These are phyloP conservation scores for Steinernema carpocapsae DNA, from an alignment of 2,888 invertebrate species.

Conservation along the genomic window DNA sequence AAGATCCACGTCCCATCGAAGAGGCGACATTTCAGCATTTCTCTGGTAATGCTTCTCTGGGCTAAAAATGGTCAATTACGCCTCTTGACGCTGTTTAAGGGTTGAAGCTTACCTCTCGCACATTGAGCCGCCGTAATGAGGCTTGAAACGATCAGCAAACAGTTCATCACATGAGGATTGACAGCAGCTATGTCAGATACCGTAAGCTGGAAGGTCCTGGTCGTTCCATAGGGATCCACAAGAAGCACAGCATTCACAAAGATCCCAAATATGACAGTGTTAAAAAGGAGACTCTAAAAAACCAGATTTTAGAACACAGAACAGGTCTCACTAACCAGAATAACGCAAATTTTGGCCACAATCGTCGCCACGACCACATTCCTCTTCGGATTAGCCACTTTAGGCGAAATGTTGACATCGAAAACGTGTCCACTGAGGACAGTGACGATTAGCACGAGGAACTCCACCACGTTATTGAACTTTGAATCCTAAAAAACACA, in stretches of 20 bases:
- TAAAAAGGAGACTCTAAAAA: not conserved
- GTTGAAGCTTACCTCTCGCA: not conserved
- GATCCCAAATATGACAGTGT: not conserved
- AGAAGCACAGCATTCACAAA: not conserved
- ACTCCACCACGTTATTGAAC: not conserved
- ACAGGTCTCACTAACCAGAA: not conserved
- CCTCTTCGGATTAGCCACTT: not conserved
- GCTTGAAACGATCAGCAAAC: not conserved
- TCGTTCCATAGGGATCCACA: not conserved
- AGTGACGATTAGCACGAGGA: not conserved
- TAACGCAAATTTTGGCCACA: not conserved
- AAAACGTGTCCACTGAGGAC: not conserved
- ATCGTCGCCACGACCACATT: not conserved
- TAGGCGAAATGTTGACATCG: slow-evolving; percentile 6
- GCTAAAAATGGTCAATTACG: not conserved
- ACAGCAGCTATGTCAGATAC: not conserved
- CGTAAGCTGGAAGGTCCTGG: not conserved
- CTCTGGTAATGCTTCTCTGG: not conserved
- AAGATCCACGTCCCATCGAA: slow-evolving; percentile 12
- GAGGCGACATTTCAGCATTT: not conserved
- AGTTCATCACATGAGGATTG: slow-evolving; percentile 10
- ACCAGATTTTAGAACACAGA: not conserved
- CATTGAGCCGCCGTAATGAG: not conserved
- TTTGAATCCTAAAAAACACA: not conserved
- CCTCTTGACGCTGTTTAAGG: not conserved